Evolutionary conservation across 1,140 invertebrate genomes (phyloP).

Genomic region (Trichomalopsis sarcophagae): DNA sequence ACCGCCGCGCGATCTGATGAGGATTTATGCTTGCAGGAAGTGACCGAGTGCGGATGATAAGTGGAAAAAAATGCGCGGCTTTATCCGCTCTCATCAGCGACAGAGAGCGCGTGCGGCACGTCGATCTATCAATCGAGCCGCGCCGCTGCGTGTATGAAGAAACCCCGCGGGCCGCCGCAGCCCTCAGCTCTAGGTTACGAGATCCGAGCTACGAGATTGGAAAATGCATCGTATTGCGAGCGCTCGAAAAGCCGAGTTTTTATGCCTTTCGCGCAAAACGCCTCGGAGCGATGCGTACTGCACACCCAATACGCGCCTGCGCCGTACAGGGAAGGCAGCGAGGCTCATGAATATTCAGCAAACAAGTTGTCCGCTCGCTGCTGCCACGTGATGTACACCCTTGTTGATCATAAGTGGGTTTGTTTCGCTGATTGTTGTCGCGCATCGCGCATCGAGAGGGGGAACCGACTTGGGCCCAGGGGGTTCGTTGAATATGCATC

Average conservation of each 20-base stretch:
- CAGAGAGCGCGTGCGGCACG: neutral
- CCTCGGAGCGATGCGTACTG: neutral
- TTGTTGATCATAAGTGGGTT: slow-evolving; percentile 72
- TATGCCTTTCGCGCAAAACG: neutral
- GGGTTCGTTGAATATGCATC: slow-evolving; percentile 64
- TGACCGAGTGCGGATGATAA: slow-evolving; percentile 4
- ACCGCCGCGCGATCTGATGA: slow-evolving; percentile 28
- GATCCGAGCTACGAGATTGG: neutral
- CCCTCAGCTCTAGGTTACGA: neutral
- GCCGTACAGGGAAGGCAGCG: neutral
- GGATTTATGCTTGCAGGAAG: slow-evolving; percentile 42
- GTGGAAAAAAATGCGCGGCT: slow-evolving; percentile 31
- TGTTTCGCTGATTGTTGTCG: slow-evolving; percentile 72
- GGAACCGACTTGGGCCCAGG: slow-evolving; percentile 45
- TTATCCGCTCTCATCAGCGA: slow-evolving; percentile 30
- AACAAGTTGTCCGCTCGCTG: slow-evolving; percentile 67
- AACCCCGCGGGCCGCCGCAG: no score
- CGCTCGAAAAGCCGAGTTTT: neutral
- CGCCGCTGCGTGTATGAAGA: neutral
- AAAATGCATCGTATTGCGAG: neutral
- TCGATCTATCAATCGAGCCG: slow-evolving; percentile 29
- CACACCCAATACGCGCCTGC: neutral
- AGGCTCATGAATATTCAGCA: slow-evolving; percentile 68
- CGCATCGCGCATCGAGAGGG: neutral
- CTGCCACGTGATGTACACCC: slow-evolving; percentile 64